Percentiles rank a stretch among this genome's conserved stretches.
Evolutionary conservation across 2,888 invertebrate species (phyloP).

Genomic region (Melanostoma scalare): DNA sequence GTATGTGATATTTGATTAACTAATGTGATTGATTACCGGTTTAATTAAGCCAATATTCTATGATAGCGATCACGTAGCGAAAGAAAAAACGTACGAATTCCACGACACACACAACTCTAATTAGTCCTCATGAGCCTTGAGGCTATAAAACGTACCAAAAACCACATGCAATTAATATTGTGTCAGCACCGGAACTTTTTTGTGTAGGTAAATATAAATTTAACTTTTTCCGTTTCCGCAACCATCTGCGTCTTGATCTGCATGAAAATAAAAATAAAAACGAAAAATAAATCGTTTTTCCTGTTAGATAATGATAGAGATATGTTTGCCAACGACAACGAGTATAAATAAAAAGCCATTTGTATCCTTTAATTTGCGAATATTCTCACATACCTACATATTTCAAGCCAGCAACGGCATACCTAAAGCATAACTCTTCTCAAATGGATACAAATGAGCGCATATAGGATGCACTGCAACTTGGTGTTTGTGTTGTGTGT

Average conservation of each 20-base stretch:
- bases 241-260: background rate
- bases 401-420: background rate
- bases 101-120: slow-evolving; percentile 18
- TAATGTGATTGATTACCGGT: slow-evolving; percentile 55
- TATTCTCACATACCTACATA: slow-evolving; percentile 25
- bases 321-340: background rate
- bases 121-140: slow-evolving; percentile 30
- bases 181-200: slow-evolving; percentile 14
- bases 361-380: slow-evolving; percentile 38
- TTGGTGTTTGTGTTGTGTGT: background rate
- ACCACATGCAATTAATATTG: slow-evolving; percentile 19
- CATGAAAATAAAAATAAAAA: slow-evolving; percentile 6
- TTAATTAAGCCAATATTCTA: slow-evolving; percentile 51
- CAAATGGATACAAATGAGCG: slow-evolving; percentile 13
- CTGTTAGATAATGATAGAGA: too few species aligned
- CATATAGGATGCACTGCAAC: background rate
- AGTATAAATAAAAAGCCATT: slow-evolving; percentile 14
- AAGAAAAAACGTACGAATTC: slow-evolving; percentile 8
- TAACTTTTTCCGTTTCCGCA: slow-evolving; percentile 4
- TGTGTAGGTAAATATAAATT: slow-evolving; percentile 4
- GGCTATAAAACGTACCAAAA: background rate
- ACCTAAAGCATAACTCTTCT: background rate
- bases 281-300: slow-evolving; percentile 20
- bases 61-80: slow-evolving; percentile 32
- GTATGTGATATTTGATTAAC: slow-evolving; percentile 45